These are phyloP conservation scores for Chanos chanos DNA, from an alignment of 2,797 vertebrate species.

Conservation along the genomic window DNA sequence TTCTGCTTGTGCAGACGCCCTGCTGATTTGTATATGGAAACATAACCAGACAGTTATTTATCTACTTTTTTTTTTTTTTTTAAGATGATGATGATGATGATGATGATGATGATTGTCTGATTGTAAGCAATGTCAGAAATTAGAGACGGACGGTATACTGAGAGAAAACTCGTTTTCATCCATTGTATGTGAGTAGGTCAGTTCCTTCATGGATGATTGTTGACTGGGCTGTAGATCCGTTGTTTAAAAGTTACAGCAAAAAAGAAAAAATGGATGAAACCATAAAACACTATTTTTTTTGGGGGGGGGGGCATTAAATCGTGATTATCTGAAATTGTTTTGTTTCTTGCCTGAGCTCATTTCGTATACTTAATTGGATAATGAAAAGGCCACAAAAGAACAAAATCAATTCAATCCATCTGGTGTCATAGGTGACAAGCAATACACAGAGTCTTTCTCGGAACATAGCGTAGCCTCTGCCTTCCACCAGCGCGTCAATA, in stretches of 20 bases:
- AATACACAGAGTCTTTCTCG: constrained; percentile 23
- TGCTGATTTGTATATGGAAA: neutral
- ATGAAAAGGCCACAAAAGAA: constrained; percentile 41
- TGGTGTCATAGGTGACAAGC: constrained; percentile 41
- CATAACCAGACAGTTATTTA: neutral
- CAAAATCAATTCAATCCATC: constrained; percentile 52
- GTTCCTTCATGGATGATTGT: too few species aligned
- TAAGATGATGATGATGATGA: too few species aligned
- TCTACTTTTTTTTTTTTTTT: constrained; percentile 5
- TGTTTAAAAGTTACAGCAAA: too few species aligned
- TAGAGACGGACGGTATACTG: too few species aligned
- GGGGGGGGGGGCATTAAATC: too few species aligned
- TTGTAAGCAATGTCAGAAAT: too few species aligned
- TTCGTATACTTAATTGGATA: constrained; percentile 25
- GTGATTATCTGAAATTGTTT: constrained; percentile 22
- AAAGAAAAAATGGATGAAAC: too few species aligned
- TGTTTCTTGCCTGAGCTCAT: constrained; percentile 19
- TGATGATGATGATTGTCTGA: too few species aligned
- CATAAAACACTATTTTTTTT: too few species aligned
- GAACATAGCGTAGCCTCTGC: constrained; percentile 24
- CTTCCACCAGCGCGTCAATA: constrained; percentile 20
- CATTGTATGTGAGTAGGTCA: too few species aligned
- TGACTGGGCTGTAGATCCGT: too few species aligned
- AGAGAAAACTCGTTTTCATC: too few species aligned
- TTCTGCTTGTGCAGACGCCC: neutral